These are phyloP conservation scores for Oscheius sp. DNA, from an alignment of 2,888 invertebrate species.

Conservation along the genomic window DNA sequence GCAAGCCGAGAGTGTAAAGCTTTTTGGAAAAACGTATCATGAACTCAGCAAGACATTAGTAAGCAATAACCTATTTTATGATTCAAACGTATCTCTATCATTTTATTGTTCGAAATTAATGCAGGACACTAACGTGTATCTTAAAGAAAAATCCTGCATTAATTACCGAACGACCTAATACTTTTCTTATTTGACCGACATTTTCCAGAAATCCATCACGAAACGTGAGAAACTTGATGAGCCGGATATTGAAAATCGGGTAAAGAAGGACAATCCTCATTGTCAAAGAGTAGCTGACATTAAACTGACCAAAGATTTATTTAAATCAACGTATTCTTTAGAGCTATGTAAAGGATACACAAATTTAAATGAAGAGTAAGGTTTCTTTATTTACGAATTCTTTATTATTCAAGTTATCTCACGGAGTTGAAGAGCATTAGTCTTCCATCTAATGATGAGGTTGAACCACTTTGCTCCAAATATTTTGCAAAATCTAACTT, in stretches of 20 bases:
- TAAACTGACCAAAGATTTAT: constrained; percentile 35
- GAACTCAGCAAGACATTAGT: constrained; percentile 27
- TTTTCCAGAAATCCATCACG: constrained; percentile 18
- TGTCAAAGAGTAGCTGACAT: constrained; percentile 29
- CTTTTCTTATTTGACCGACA: neutral
- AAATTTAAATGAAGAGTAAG: neutral
- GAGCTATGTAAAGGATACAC: constrained; percentile 44
- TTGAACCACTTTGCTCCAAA: neutral
- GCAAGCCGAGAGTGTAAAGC: constrained; percentile 40
- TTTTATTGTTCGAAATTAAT: neutral
- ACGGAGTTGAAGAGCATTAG: neutral
- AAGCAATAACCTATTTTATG: too few species aligned
- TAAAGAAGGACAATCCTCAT: constrained; percentile 40
- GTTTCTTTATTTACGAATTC: neutral
- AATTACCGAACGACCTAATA: too few species aligned
- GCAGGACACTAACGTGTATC: too few species aligned
- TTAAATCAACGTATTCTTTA: constrained; percentile 38
- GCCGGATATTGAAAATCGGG: constrained; percentile 52
- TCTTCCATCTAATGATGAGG: neutral
- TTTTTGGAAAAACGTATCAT: constrained; percentile 15
- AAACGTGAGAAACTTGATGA: constrained; percentile 44
- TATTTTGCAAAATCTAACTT: constrained; percentile 11
- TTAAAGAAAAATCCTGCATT: too few species aligned
- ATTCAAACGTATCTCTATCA: too few species aligned
- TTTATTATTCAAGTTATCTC: neutral